Evolutionary conservation across 2,113 vertebrate genomes (phyloP).

Genomic region (Anser brachyrhynchus): DNA sequence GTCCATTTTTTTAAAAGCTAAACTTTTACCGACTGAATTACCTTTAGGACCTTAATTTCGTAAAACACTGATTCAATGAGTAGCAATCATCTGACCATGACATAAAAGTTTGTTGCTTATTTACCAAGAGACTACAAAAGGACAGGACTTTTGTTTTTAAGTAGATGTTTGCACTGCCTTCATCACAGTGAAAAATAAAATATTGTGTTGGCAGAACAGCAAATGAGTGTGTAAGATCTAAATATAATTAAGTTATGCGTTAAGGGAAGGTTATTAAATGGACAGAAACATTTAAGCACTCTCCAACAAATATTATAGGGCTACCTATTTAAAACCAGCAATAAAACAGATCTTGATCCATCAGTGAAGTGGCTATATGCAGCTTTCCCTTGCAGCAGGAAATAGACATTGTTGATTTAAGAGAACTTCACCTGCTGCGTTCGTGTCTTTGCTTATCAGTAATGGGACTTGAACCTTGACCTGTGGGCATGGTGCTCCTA

Average conservation of each 20-base stretch:
- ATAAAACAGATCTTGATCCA: background rate
- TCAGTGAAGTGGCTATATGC: background rate
- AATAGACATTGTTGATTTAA: background rate
- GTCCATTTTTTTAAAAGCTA: background rate
- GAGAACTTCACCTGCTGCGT: background rate
- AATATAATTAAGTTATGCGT: background rate
- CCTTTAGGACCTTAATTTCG: background rate
- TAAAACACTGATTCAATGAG: background rate
- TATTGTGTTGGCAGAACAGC: background rate
- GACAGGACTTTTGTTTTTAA: background rate
- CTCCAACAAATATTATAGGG: background rate
- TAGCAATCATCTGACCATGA: background rate
- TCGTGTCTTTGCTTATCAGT: background rate
- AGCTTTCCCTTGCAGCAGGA: background rate
- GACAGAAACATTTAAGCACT: background rate
- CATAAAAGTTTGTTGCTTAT: background rate
- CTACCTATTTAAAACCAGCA: background rate
- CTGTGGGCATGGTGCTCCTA: background rate
- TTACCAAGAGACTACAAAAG: background rate
- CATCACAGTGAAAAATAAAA: background rate
- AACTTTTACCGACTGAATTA: background rate
- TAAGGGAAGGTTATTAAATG: background rate
- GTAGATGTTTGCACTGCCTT: fast-evolving
- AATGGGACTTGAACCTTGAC: background rate
- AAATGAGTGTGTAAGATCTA: background rate